These are phyloP conservation scores for Pardalotus punctatus DNA, from an alignment of 2,113 vertebrate genomes.

Conservation along the genomic window DNA sequence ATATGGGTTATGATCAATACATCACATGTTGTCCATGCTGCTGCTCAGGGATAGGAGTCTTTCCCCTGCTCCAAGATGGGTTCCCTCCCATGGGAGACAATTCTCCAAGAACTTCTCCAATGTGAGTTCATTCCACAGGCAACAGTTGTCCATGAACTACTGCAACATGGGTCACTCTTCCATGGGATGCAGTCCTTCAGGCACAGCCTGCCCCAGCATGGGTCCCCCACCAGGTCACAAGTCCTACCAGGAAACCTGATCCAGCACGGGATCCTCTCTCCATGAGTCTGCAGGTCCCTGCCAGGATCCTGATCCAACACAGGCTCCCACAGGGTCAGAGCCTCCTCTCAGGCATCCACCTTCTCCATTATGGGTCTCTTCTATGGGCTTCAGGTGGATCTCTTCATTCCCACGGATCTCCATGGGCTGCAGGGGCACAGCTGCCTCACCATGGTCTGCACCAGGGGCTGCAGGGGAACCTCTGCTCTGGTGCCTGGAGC, in stretches of 20 bases:
- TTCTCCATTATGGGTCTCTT: rapidly evolving
- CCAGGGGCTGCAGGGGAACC: rapidly evolving
- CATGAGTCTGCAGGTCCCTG: not conserved
- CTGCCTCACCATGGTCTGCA: not conserved
- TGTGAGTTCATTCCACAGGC: not conserved
- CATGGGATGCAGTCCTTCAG: not conserved
- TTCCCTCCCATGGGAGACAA: not conserved
- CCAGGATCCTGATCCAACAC: not conserved
- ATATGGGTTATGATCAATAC: not conserved
- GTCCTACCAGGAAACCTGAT: not conserved
- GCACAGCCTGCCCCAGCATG: not conserved
- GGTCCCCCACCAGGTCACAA: no score
- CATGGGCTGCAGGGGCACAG: not conserved
- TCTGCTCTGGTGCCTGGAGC: not conserved
- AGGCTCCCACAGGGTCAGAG: rapidly evolving
- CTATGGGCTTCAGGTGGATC: rapidly evolving
- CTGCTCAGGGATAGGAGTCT: not conserved
- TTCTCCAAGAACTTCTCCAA: not conserved
- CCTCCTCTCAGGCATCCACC: not conserved
- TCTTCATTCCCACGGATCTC: not conserved
- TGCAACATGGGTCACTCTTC: not conserved
- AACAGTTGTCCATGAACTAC: not conserved
- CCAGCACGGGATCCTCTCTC: not conserved
- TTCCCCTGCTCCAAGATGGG: not conserved
- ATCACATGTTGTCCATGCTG: not conserved